A percentile compares a stretch with the other conserved stretches of the same genome.
phyloP scores from a whole-genome alignment of 2,888 invertebrate species.

The Orthonychiurus folsomi region DNA sequence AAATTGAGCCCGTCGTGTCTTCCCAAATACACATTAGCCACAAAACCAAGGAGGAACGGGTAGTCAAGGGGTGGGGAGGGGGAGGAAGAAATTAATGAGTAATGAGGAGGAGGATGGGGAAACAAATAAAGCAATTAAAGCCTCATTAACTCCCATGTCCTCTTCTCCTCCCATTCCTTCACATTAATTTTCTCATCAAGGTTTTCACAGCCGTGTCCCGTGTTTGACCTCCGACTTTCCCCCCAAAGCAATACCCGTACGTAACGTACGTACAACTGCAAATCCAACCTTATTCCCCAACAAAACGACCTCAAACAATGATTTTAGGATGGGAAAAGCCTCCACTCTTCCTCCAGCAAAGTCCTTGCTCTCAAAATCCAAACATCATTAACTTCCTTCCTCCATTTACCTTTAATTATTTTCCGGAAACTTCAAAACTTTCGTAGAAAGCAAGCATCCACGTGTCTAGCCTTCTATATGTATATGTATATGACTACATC shows the following conservation, averaged over 20 bases:
- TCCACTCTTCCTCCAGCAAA: too few species aligned
- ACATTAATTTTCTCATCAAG: slow-evolving; percentile 39
- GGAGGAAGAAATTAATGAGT: slow-evolving; percentile 38
- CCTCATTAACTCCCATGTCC: slow-evolving; percentile 40
- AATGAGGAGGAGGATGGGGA: slow-evolving; percentile 33
- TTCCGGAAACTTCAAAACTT: too few species aligned
- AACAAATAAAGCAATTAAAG: slow-evolving; percentile 41
- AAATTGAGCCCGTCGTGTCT: background rate
- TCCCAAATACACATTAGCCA: background rate
- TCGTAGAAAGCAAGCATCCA: too few species aligned
- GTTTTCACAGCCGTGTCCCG: slow-evolving; percentile 10
- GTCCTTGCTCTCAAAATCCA: too few species aligned
- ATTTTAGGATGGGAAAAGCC: too few species aligned
- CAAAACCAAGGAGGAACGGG: background rate
- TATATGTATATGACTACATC: too few species aligned
- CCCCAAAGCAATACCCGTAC: too few species aligned
- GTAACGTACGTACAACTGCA: too few species aligned
- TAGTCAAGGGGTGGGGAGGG: background rate
- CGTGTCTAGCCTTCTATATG: too few species aligned
- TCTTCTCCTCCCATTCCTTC: slow-evolving; percentile 29
- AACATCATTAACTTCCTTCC: background rate
- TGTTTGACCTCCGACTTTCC: too few species aligned
- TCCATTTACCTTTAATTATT: background rate
- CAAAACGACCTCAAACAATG: too few species aligned
- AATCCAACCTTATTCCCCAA: too few species aligned